These are phyloP conservation scores for Chloroceryle aenea DNA, from an alignment of 2,113 vertebrate species.

Conservation along the genomic window DNA sequence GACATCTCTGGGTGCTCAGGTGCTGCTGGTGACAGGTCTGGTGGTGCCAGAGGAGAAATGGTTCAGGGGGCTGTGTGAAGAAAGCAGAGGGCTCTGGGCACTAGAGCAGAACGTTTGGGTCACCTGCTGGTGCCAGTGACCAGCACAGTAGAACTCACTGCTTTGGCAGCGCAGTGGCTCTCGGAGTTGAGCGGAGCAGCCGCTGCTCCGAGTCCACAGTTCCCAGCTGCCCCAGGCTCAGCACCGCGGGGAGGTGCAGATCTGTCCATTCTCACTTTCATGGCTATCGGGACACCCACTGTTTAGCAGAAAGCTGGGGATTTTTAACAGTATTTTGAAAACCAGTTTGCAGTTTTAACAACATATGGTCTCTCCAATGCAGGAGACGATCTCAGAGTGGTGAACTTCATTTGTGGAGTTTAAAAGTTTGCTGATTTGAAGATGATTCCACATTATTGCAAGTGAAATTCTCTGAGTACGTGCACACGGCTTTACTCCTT, in stretches of 20 bases:
- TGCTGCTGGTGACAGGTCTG: neutral
- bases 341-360: neutral
- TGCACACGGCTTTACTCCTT: neutral
- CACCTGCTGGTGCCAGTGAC: neutral
- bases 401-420: neutral
- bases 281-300: neutral
- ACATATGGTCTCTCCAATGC: neutral
- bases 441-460: neutral
- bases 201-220: neutral
- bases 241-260: accelerated
- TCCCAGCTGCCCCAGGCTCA: neutral
- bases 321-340: neutral
- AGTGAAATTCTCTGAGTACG: neutral
- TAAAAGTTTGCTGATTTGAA: neutral
- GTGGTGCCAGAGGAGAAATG: accelerated
- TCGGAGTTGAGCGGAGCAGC: neutral
- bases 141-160: neutral
- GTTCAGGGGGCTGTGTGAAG: neutral
- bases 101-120: accelerated
- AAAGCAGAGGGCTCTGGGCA: too few relatives aligned
- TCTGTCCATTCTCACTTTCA: accelerated
- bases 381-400: neutral
- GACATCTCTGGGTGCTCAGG: neutral
- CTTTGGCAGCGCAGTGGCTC: accelerated
- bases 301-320: neutral